Conservation (phyloP, 2,113 vertebrate species). For the Chionodraco myersi region DNA sequence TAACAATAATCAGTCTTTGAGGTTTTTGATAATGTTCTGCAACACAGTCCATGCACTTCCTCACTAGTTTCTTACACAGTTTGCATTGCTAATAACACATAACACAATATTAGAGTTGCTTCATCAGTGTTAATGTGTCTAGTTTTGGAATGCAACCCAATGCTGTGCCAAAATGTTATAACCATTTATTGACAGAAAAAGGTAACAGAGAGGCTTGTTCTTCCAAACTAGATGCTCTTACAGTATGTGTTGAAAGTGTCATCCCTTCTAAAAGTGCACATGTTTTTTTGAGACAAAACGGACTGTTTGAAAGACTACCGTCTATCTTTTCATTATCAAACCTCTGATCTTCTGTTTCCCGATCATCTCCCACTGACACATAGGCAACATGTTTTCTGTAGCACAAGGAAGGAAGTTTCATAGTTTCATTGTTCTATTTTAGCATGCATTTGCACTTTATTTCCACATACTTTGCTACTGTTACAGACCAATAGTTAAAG, state of each 20-base stretch:
- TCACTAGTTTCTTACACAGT: conserved; percentile 23
- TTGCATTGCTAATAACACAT: conserved; percentile 35
- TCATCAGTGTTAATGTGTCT: conserved; percentile 23
- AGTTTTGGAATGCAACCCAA: conserved; percentile 12
- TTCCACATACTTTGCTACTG: conserved; percentile 5
- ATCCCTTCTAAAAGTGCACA: not conserved
- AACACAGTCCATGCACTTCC: conserved; percentile 46
- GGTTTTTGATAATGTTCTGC: conserved; percentile 12
- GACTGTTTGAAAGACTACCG: conserved; percentile 14
- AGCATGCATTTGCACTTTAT: conserved; percentile 50
- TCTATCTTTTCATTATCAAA: conserved; percentile 21
- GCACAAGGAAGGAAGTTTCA: conserved; percentile 46
- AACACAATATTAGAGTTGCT: conserved; percentile 11
- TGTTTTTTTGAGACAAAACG: conserved; percentile 23
- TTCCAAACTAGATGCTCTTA: not conserved
- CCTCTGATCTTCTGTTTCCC: conserved; percentile 34
- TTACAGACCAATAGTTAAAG: not conserved
- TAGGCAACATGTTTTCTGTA: conserved; percentile 22
- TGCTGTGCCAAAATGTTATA: not conserved
- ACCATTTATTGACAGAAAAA: not conserved
- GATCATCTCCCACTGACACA: conserved; percentile 45
- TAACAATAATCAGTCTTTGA: conserved; percentile 18
- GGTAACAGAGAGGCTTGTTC: not conserved
- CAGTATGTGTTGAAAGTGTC: not conserved
- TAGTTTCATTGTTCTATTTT: conserved; percentile 13